These are phyloP conservation scores for Meloidogyne chitwoodi DNA, from an alignment of 1,140 invertebrate species.

Conservation along the genomic window DNA sequence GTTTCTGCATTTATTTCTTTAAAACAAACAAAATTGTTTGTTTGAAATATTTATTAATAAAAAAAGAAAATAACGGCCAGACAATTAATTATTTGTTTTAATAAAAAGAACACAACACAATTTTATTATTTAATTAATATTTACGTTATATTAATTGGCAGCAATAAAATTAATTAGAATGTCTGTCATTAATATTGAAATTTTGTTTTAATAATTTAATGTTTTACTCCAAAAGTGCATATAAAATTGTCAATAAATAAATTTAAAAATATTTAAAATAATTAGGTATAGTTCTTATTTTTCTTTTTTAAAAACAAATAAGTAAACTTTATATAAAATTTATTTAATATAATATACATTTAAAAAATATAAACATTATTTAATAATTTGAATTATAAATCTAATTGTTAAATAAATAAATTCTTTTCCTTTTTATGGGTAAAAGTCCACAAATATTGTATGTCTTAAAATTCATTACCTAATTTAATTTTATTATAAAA, in stretches of 20 bases:
- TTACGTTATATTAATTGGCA: not conserved
- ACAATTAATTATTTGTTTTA: not conserved
- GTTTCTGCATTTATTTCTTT: not conserved
- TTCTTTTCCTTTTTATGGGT: too few species aligned
- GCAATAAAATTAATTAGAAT: not conserved
- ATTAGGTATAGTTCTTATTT: not conserved
- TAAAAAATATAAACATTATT: too few species aligned
- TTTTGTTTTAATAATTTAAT: not conserved
- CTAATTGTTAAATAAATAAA: too few species aligned
- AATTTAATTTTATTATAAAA: too few species aligned
- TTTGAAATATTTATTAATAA: not conserved
- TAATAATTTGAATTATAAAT: too few species aligned
- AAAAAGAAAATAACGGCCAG: not conserved
- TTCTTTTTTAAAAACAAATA: too few species aligned
- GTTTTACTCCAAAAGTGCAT: not conserved
- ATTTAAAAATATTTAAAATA: not conserved
- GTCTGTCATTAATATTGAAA: not conserved
- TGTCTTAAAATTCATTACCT: too few species aligned
- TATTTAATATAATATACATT: too few species aligned
- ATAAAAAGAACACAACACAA: too few species aligned
- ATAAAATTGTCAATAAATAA: not conserved
- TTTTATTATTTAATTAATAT: not conserved
- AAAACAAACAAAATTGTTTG: not conserved
- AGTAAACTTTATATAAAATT: too few species aligned
- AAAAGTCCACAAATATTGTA: too few species aligned